Conservation (phyloP, 2,113 vertebrate species). For the Macheiramphus alcinus region DNA sequence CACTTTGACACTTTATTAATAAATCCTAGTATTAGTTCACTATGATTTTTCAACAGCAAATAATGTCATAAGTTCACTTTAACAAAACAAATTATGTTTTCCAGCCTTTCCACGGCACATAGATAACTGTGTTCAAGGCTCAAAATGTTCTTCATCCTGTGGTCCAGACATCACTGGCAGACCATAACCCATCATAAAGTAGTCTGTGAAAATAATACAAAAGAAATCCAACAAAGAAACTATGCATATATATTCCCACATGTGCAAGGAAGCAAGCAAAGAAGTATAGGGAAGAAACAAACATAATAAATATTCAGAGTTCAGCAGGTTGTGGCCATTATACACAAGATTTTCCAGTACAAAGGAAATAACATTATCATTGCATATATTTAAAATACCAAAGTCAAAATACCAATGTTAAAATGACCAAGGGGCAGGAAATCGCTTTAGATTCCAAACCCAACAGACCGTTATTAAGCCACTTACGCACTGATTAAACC, state of each 20-base stretch:
- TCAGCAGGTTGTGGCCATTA: neutral
- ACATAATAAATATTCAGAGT: neutral
- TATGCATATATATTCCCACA: neutral
- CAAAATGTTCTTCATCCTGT: neutral
- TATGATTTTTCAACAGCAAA: neutral
- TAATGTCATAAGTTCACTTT: neutral
- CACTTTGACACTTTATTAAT: neutral
- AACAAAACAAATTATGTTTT: neutral
- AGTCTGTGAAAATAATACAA: neutral
- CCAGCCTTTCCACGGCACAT: neutral
- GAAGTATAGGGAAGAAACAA: neutral
- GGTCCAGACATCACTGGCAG: neutral
- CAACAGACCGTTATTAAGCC: neutral
- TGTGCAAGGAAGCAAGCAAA: neutral
- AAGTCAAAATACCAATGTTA: neutral
- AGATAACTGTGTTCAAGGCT: neutral
- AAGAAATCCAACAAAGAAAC: neutral
- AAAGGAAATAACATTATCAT: neutral
- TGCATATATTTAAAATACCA: neutral
- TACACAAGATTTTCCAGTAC: neutral
- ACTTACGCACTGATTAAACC: neutral
- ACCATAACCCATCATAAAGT: neutral
- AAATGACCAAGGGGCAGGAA: neutral
- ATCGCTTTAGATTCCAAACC: neutral
- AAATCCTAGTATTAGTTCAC: neutral